Conservation (phyloP, 2,113 vertebrate genomes). For the Panurus biarmicus region DNA sequence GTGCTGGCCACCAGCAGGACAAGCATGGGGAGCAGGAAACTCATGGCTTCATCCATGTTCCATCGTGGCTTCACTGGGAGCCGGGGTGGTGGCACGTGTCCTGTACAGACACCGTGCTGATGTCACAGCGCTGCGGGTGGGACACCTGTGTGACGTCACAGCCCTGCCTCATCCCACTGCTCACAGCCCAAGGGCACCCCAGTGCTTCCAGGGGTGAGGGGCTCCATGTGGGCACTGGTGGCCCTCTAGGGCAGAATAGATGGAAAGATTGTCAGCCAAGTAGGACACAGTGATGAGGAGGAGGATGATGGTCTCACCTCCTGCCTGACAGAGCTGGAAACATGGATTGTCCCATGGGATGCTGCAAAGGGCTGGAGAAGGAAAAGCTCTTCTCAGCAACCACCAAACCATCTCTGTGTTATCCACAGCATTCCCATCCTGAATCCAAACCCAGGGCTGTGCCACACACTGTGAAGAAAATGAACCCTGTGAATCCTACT, state of each 20-base stretch:
- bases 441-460: not conserved
- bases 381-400: too few relatives aligned
- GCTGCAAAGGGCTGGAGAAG: not conserved
- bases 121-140: not conserved
- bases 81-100: not conserved
- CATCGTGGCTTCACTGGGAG: not conserved
- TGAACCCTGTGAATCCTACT: not conserved
- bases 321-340: not conserved
- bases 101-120: not conserved
- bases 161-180: fast-evolving
- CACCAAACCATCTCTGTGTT: not conserved
- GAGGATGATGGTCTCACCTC: not conserved
- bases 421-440: not conserved
- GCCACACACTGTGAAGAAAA: not conserved
- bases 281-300: not conserved
- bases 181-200: not conserved
- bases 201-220: not conserved
- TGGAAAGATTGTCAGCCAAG: not conserved
- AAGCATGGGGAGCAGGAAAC: not conserved
- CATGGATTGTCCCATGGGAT: not conserved
- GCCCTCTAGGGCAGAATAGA: not conserved
- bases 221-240: not conserved
- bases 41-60: not conserved
- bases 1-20: not conserved
- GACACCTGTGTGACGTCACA: not conserved